Evolutionary conservation across 2,797 vertebrate species (phyloP), one percentile per base, ranked within the genome.

Genomic region (Mus spretus): DNA sequence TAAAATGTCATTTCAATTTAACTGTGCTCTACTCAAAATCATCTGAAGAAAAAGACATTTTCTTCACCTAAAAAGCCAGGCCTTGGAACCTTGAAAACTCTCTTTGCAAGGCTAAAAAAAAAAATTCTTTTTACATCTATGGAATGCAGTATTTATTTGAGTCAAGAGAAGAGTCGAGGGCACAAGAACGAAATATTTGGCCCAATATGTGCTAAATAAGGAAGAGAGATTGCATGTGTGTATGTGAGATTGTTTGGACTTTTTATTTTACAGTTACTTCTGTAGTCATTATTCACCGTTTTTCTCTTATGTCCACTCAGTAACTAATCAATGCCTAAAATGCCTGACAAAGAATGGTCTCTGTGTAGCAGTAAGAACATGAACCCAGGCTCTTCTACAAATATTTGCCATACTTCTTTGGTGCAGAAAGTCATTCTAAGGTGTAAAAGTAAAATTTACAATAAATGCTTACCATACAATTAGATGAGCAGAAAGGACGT

Each of bases 1-100:
- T 91, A 90, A 97, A 96, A 96, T 96, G 95, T 90, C 96, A 97
- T 95, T 96, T 95, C 84, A 94, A 91, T 96, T 97, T 96, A 90
- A 44, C 47, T 85, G 92, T 78, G 83, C 77, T 84, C 31, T 83
- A 85, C 67, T 96, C 83, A 97, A 95, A 96, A 96, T 89, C 91
- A 91, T 95, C 80, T 96, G 53, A 72, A 94, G 89, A 91, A 95
- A 98, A 97, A 88, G 72, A 75, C 34, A 63, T 95, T 97, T 91
- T 59, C 6, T 95, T 96, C 95, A 90, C 83, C 44, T 95, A 80
- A 93, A 87, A 11, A 97, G 4, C 72, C 92, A 82, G 72, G 83
- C 81, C 89, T 34, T 83, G 55, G 80, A 88, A 96, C 19, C 61
- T 91, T 93, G 67, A 19, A 95, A 92, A 85, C 17, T 55, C 24